Conservation (phyloP, 2,888 invertebrate genomes). For the Mesochorus sp. region DNA sequence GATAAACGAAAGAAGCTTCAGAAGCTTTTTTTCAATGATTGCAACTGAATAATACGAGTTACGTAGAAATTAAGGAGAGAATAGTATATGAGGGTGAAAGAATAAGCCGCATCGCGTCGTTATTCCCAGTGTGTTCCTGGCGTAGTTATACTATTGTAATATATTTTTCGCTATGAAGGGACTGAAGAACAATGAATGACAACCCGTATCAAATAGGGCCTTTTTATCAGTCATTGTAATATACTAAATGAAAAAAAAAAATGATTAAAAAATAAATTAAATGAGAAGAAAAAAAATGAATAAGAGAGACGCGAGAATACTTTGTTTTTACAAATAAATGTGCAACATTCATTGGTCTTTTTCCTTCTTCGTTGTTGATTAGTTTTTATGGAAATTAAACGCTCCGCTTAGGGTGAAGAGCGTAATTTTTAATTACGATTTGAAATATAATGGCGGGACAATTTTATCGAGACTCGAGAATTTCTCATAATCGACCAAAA, state of each 20-base stretch:
- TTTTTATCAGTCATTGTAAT: background rate
- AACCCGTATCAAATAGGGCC: background rate
- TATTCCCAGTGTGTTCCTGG: constrained; percentile 61
- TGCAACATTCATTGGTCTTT: constrained; percentile 24
- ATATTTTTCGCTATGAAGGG: background rate
- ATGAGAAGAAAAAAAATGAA: background rate
- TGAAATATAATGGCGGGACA: too few species aligned
- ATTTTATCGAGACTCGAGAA: too few species aligned
- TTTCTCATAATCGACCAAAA: too few species aligned
- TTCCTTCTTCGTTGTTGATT: background rate
- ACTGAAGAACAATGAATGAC: background rate
- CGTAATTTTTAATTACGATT: too few species aligned
- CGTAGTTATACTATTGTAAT: constrained; percentile 1
- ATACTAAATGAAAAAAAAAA: background rate
- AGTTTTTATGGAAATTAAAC: background rate
- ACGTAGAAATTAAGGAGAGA: constrained; percentile 28
- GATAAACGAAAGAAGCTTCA: constrained; percentile 13
- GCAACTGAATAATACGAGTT: constrained; percentile 24
- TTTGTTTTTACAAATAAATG: background rate
- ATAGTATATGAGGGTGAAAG: background rate
- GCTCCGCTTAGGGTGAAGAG: too few species aligned
- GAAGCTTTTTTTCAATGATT: constrained; percentile 40
- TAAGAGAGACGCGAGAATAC: too few species aligned
- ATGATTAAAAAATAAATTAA: background rate
- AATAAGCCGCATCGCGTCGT: constrained; percentile 45